Evolutionary conservation across 2,888 invertebrate genomes (phyloP).

Genomic region (Operophtera brumata): DNA sequence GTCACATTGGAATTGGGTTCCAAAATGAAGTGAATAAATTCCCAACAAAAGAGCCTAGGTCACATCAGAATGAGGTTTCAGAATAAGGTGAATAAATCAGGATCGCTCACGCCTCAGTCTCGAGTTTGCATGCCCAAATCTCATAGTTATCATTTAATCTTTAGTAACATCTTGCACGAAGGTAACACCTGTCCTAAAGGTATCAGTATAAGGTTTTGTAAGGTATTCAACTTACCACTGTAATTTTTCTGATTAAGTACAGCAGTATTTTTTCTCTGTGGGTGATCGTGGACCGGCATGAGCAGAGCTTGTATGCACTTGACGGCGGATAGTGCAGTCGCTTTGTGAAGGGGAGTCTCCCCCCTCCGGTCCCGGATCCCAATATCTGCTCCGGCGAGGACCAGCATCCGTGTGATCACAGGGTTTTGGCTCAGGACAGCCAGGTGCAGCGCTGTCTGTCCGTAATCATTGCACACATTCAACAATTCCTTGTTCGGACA

Average conservation of each 20-base stretch:
- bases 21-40: no score
- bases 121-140: no score
- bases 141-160: no score
- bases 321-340: constrained; percentile 85
- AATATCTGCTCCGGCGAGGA: constrained; percentile 88
- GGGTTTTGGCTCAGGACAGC: constrained; percentile 90
- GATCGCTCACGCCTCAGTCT: no score
- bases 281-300: constrained; percentile 77
- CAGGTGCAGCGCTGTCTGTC: constrained; percentile 92
- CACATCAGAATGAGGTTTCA: no score
- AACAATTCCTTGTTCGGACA: constrained; percentile 89
- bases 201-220: no score
- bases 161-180: no score
- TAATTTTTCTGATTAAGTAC: constrained; percentile 91
- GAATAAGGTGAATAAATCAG: no score
- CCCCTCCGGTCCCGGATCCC: constrained; percentile 86
- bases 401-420: constrained; percentile 86
- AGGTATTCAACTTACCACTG: constrained; percentile 88
- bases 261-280: constrained; percentile 68
- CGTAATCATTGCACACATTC: constrained; percentile 89
- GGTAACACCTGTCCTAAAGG: no score
- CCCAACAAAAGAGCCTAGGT: no score
- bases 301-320: constrained; percentile 87
- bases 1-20: no score
- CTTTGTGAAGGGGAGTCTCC: constrained; percentile 93